A percentile compares a stretch with the other conserved stretches of the same genome.
phyloP scores from a whole-genome alignment of 2,797 vertebrate genomes.

The Melopsittacus undulatus region DNA sequence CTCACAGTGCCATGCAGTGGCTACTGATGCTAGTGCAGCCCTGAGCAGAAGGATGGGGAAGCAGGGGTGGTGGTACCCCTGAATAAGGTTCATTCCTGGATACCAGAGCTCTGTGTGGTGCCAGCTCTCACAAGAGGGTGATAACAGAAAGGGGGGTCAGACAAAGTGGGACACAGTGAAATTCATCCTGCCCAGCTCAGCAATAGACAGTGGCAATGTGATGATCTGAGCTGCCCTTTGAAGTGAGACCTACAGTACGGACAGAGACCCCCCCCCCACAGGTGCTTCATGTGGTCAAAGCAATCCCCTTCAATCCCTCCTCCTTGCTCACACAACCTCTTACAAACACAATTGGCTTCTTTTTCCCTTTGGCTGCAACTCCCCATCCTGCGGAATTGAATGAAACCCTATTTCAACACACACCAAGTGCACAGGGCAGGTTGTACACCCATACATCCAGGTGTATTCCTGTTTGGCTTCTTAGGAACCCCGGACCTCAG shows the following conservation, averaged over 20 bases:
- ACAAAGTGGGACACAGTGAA: neutral
- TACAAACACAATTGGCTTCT: neutral
- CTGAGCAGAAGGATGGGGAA: neutral
- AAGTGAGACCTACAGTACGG: neutral
- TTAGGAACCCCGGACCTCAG: neutral
- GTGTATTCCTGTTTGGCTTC: neutral
- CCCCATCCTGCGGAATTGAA: neutral
- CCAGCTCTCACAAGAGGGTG: neutral
- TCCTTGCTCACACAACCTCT: neutral
- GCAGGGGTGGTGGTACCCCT: neutral
- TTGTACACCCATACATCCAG: fast-evolving
- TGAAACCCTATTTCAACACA: neutral
- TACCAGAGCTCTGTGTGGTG: neutral
- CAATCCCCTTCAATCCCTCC: neutral
- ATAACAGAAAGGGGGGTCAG: neutral
- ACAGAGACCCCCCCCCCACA: neutral
- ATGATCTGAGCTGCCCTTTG: neutral
- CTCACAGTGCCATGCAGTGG: constrained; percentile 42
- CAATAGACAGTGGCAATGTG: fast-evolving
- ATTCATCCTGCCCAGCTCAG: neutral
- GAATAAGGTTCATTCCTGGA: neutral
- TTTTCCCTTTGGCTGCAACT: neutral
- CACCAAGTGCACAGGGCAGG: neutral
- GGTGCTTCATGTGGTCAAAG: neutral
- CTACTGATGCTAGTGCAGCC: neutral